A percentile compares a stretch with the other conserved stretches of the same genome.
These are phyloP conservation scores for Ricordea florida DNA, from an alignment of 92 coral and sea anemone genomes.

Conservation along the genomic window DNA sequence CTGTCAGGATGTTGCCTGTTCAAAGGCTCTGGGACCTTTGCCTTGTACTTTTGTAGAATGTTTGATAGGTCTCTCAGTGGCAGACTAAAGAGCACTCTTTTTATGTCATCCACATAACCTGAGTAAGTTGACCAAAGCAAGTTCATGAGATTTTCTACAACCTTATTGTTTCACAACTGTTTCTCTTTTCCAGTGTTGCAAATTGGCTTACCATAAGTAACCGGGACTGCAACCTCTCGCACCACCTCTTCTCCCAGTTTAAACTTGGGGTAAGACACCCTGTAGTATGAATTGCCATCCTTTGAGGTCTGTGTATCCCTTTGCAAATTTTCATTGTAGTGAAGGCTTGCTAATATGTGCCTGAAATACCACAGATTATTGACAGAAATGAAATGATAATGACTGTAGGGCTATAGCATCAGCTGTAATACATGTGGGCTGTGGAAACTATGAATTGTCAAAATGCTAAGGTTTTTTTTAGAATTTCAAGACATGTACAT, in stretches of 20 bases:
- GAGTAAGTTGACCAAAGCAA: neutral
- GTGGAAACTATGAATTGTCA: too few relatives aligned
- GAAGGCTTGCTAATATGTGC: conserved; percentile 28
- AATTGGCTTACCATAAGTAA: conserved; percentile 3
- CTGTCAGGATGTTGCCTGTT: conserved; percentile 19
- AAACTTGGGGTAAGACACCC: conserved; percentile 31
- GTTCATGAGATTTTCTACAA: neutral
- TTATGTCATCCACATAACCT: conserved; percentile 41
- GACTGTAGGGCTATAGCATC: too few relatives aligned
- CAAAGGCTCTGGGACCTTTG: conserved; percentile 38
- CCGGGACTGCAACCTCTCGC: conserved; percentile 23
- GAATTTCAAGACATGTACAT: too few relatives aligned
- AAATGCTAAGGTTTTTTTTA: too few relatives aligned
- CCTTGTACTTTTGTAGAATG: conserved; percentile 3
- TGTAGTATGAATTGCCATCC: conserved; percentile 16
- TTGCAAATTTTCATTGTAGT: conserved; percentile 30
- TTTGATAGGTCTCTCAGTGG: neutral
- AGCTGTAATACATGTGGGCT: too few relatives aligned
- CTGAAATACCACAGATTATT: neutral
- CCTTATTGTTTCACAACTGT: neutral
- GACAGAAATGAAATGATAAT: neutral
- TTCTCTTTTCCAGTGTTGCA: neutral
- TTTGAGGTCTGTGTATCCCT: conserved; percentile 5
- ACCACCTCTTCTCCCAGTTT: conserved; percentile 42
- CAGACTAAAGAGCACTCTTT: conserved; percentile 11